Base-by-base conservation (phyloP, 2,888 invertebrate genomes). In the Dryocosmus kuriphilus region DNA sequence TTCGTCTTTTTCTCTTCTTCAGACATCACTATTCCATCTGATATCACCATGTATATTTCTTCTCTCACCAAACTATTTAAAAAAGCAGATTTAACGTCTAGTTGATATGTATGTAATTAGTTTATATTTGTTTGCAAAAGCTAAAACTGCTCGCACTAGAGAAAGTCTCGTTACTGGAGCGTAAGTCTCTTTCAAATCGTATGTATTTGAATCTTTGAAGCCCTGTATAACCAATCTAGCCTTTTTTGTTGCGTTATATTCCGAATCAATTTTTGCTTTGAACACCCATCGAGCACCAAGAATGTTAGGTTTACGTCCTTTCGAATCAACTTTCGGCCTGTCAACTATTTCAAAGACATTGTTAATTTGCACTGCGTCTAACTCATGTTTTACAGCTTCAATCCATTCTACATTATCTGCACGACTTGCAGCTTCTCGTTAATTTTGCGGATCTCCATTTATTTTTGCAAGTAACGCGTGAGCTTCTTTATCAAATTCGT, bases 231-330 rank as follows among this genome's bases (percentile, higher is more conserved):
- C 83, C 30, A 83, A 60, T 75, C 83, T 63, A 6, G 79, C 80
- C 74, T 83, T 80, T 65, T 74, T 75, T 41, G 22, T 77, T 2
- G 27, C 74, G 1, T 57, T 41, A n/a, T 61, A 76, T 60, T 79
- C 75, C 22, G 16, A 46, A 32, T 79, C 81, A 41, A 60, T n/a
- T 80, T 83, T 83, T 35, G 63, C 81, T 77, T 81, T 81, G 46
- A 82, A 79, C 8, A 84, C 83, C 82, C 83, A 84, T 77, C 67
- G 80, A 61, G 81, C 82, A 73, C 81, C 82, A 61, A 81, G 76
- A 19, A 82, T 76, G 35, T 82, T 77, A 27, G 77, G 61, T 76
- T 57, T 81, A 32, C 60, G 55, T 16, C 75, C 65, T 38, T 81
- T 65, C 32, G 51, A 60, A 76, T 38, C 74, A 24, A 71, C 35